Base-by-base conservation (phyloP, 2,113 vertebrate genomes). In the Neoarius graeffei region DNA sequence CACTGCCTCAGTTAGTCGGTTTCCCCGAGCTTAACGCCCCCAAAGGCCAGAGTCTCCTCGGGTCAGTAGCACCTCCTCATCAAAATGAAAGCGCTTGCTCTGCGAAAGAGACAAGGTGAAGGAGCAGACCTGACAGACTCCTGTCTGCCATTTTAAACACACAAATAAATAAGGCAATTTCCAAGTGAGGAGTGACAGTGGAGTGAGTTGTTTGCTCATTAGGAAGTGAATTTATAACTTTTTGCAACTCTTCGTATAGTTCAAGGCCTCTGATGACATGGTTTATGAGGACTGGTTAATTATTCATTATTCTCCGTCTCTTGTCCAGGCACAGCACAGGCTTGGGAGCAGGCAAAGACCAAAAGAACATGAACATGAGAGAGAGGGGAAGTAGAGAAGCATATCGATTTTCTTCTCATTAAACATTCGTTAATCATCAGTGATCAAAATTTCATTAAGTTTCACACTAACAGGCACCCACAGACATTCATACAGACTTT, bases 211-310 rank as follows among this genome's bases (percentile, higher is more conserved):
- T 62, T 62, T 77, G 87, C 89, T 87, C 82, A 66, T 91, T 91
- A 89, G 62, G 67, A 52, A 84, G 35, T 67, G 59, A 86, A 89
- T 90, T 81, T 85, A 86, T 27, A 83, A 88, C 80, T 71, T 88
- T 64, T 66, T 77, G 73, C 48, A 25, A 71, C 62, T 60, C 35
- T 42, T 42, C 23, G 35, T 83, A 67, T 50, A 84, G 79, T 89
- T 81, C 54, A 80, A 81, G 54, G 76, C n/a, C 56, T 67, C n/a
- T 67, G 35, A 42, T 42, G 35, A 42, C 77, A 59, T 69, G 64
- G 64, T 81, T 82, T 86, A 85, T 73, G 50, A 86, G 84, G 80
- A 48, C 81, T 83, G 87, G 87, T 88, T 90, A 85, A 91, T 89
- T 82, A 85, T 81, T 88, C 84, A 90, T 89, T 88, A 89, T 84